Evolutionary conservation across 2,888 invertebrate species (phyloP).

Genomic region (Pandemis heparana): DNA sequence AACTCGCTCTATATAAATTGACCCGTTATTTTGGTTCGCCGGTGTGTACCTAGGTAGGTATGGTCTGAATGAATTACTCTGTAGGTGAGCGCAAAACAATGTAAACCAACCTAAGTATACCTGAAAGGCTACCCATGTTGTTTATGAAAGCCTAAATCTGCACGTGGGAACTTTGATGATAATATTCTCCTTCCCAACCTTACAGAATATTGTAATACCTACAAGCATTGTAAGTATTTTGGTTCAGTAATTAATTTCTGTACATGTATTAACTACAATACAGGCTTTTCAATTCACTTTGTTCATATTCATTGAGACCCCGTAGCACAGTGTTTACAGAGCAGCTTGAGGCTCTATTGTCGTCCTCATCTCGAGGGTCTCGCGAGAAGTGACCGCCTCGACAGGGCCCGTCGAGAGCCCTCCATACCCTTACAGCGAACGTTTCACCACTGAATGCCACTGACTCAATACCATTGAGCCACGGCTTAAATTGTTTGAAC

Average conservation of each 20-base stretch:
- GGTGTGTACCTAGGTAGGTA: no score
- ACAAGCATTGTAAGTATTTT: no score
- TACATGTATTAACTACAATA: not conserved
- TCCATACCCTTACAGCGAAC: conserved; percentile 26
- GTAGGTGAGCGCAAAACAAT: not conserved
- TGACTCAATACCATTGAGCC: conserved; percentile 8
- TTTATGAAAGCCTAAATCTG: not conserved
- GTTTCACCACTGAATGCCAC: conserved; percentile 29
- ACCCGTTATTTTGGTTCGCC: no score
- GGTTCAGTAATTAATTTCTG: not conserved
- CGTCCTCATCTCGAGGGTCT: conserved; percentile 24
- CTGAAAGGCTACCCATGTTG: not conserved
- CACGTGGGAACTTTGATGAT: not conserved
- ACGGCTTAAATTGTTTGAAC: conserved; percentile 20
- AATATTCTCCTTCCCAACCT: not conserved
- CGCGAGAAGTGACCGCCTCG: conserved; percentile 36
- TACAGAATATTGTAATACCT: not conserved
- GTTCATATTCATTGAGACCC: conserved; percentile 8
- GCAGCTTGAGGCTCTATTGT: conserved; percentile 30
- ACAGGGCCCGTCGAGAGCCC: conserved; percentile 24
- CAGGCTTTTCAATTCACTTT: not conserved
- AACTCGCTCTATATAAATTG: no score
- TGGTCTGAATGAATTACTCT: no score
- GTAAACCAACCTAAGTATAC: not conserved
- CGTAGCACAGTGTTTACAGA: conserved; percentile 27